These are phyloP conservation scores for Rhinoraja longicauda DNA, from an alignment of 2,797 vertebrate species.

Conservation along the genomic window DNA sequence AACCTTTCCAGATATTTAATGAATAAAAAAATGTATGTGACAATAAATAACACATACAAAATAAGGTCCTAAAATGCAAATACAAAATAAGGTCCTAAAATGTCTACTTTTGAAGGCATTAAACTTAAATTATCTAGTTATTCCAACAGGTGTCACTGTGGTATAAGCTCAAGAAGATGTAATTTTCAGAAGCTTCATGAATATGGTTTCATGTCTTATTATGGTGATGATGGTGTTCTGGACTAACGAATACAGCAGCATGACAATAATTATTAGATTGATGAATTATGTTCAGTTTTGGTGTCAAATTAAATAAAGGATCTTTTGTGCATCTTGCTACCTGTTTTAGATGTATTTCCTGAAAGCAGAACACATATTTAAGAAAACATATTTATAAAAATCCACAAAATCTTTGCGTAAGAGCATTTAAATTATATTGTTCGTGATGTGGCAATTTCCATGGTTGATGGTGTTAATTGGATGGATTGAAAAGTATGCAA, in stretches of 20 bases:
- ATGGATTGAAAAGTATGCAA: background rate
- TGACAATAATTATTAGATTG: constrained; percentile 34
- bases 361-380: background rate
- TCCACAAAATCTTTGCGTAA: background rate
- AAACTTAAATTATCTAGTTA: background rate
- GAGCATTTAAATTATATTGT: background rate
- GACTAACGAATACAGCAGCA: background rate
- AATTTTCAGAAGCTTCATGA: background rate
- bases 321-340: background rate
- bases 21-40: background rate
- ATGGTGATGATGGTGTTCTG: background rate
- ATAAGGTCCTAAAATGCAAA: background rate
- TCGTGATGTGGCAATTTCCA: background rate
- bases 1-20: background rate
- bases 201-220: background rate
- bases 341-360: background rate
- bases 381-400: background rate
- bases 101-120: background rate
- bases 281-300: background rate
- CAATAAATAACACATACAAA: too few species aligned
- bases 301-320: constrained; percentile 20
- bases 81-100: background rate
- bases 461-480: background rate
- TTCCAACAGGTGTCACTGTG: constrained; percentile 25
- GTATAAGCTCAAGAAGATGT: background rate